A percentile compares a stretch with the other conserved stretches of the same genome.
Evolutionary conservation across 23 tunicate genomes (phyloP).

Genomic region (Diplosoma virens): DNA sequence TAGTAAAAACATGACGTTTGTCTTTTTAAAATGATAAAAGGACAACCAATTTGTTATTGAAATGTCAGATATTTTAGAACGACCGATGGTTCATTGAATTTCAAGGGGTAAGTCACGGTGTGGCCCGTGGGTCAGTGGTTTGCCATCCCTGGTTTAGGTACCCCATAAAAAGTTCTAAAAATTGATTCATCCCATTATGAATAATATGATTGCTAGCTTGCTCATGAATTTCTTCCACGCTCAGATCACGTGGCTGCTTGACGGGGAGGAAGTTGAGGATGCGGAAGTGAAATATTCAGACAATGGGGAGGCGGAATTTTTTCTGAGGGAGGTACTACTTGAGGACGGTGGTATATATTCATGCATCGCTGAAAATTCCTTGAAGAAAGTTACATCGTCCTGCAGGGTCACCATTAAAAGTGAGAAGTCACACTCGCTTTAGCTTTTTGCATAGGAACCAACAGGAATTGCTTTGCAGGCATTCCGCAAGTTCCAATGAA

Average conservation of each 20-base stretch:
- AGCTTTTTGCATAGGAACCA: neutral
- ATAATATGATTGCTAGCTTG: no score
- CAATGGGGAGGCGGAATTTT: slow-evolving; percentile 48
- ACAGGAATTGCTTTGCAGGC: neutral
- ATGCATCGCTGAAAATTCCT: slow-evolving; percentile 81
- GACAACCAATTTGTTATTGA: no score
- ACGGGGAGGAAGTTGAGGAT: slow-evolving; percentile 62
- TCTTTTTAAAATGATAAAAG: no score
- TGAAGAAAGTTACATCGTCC: slow-evolving; percentile 77
- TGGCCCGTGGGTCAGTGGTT: no score
- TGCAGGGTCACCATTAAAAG: slow-evolving; percentile 82
- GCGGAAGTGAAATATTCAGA: slow-evolving; percentile 68
- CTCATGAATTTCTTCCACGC: no score
- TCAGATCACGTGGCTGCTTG: slow-evolving; percentile 84
- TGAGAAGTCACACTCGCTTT: neutral
- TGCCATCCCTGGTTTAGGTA: no score
- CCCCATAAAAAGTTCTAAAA: no score
- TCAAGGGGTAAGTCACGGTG: no score
- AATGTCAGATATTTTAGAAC: no score
- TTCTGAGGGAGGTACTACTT: slow-evolving; percentile 54
- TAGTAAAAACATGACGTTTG: no score
- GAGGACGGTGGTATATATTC: slow-evolving; percentile 89
- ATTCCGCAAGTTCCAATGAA: neutral
- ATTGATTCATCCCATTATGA: no score
- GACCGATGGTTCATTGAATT: no score